These are phyloP conservation scores for Clamator glandarius DNA, from an alignment of 2,797 vertebrate species.

Conservation along the genomic window DNA sequence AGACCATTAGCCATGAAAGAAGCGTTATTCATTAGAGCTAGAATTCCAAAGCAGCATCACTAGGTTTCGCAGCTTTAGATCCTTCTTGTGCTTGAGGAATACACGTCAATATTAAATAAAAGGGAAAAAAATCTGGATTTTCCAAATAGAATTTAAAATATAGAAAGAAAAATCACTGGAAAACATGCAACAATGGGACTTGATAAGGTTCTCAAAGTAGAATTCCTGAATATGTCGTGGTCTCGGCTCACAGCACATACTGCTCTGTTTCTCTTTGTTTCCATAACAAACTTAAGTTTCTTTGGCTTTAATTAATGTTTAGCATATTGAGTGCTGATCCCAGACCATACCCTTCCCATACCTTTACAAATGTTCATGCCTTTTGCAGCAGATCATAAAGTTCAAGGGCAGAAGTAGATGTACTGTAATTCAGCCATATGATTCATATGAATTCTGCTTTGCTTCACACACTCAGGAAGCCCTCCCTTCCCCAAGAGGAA, in stretches of 20 bases:
- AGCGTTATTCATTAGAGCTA: not conserved
- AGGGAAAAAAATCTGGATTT: not conserved
- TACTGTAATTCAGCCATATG: conserved; percentile 56
- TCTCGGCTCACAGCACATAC: not conserved
- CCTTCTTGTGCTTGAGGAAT: not conserved
- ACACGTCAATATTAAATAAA: not conserved
- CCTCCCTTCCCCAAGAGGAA: conserved; percentile 33
- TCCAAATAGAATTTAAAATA: not conserved
- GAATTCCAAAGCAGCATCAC: not conserved
- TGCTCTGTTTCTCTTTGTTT: not conserved
- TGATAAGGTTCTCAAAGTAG: not conserved
- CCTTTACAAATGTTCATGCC: not conserved
- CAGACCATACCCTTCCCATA: not conserved
- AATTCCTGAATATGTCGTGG: not conserved
- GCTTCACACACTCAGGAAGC: conserved; percentile 42
- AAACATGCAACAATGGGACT: not conserved
- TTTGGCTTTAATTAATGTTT: conserved; percentile 10
- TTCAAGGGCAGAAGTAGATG: conserved; percentile 58
- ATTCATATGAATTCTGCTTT: conserved; percentile 62
- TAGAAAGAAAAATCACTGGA: not conserved
- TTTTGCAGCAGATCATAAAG: conserved; percentile 63
- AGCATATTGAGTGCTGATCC: not conserved
- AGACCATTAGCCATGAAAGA: not conserved
- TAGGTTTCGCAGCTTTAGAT: not conserved
- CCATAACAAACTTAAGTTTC: conserved; percentile 11